phyloP scores from a whole-genome alignment of 2,113 vertebrate species.

The Pelecanus crispus region DNA sequence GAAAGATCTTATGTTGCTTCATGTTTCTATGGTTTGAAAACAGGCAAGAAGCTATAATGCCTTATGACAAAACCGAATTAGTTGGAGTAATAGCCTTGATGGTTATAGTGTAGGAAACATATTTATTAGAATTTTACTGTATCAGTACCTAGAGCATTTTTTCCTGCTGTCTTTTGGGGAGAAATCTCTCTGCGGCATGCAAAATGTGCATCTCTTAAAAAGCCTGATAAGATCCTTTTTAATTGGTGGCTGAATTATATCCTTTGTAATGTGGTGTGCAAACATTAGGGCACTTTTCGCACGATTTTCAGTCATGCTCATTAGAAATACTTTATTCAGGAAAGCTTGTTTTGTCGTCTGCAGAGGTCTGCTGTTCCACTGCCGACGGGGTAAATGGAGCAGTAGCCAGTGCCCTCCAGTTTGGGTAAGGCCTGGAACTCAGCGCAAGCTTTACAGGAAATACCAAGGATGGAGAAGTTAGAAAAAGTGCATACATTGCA shows the following conservation, averaged over 20 bases:
- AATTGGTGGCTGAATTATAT: neutral
- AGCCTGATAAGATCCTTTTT: neutral
- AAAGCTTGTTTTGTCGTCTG: neutral
- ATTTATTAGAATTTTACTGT: neutral
- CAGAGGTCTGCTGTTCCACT: neutral
- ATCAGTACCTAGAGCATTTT: neutral
- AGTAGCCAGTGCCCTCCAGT: neutral
- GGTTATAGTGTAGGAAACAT: neutral
- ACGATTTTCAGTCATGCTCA: neutral
- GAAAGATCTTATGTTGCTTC: neutral
- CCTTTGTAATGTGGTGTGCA: neutral
- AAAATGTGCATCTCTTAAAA: neutral
- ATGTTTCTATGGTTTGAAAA: neutral
- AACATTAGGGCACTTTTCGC: rapidly evolving
- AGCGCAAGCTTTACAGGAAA: neutral
- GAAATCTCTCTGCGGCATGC: neutral
- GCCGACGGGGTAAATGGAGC: neutral
- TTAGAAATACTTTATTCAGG: neutral
- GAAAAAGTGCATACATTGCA: neutral
- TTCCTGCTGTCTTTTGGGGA: neutral
- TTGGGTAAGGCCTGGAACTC: neutral
- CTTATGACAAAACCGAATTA: neutral
- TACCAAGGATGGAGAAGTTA: neutral
- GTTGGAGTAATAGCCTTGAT: neutral
- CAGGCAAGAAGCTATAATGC: neutral